phyloP scores from a whole-genome alignment of 2,797 vertebrate genomes.

The Acipenser transmontanus region DNA sequence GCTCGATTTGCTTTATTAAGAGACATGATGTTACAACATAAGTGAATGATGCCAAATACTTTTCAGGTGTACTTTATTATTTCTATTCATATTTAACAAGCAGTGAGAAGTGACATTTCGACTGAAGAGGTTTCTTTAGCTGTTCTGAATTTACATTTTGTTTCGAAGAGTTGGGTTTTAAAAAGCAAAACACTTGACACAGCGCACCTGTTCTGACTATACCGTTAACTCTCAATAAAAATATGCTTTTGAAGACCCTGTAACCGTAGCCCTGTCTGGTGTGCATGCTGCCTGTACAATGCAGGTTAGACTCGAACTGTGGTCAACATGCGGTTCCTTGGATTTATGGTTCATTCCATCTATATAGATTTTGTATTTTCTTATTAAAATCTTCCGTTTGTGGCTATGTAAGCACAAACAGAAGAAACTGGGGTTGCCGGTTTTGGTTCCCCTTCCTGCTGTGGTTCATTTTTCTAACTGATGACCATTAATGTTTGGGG shows the following conservation, averaged over 20 bases:
- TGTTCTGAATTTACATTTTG: too few relatives aligned
- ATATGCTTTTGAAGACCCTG: not conserved
- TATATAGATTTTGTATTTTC: slow-evolving; percentile 27
- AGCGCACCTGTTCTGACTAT: not conserved
- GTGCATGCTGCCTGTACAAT: not conserved
- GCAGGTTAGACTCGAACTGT: not conserved
- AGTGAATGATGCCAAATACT: too few relatives aligned
- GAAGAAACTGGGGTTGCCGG: slow-evolving; percentile 7
- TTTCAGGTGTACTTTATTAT: too few relatives aligned
- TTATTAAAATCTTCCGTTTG: slow-evolving; percentile 22
- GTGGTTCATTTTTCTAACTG: slow-evolving; percentile 28
- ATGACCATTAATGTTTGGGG: slow-evolving; percentile 18
- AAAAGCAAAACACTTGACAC: not conserved
- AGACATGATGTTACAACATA: too few relatives aligned
- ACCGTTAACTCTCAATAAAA: not conserved
- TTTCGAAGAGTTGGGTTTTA: too few relatives aligned
- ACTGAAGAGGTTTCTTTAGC: too few relatives aligned
- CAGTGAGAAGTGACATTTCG: too few relatives aligned
- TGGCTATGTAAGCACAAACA: slow-evolving; percentile 25
- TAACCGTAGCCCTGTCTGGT: not conserved
- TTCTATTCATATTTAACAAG: too few relatives aligned
- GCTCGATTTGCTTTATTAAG: too few relatives aligned
- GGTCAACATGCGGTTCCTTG: slow-evolving; percentile 4
- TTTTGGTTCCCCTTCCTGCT: slow-evolving; percentile 34
- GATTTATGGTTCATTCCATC: slow-evolving; percentile 22